phyloP scores from a whole-genome alignment of 2,113 vertebrate species.

The Corythaeola cristata region DNA sequence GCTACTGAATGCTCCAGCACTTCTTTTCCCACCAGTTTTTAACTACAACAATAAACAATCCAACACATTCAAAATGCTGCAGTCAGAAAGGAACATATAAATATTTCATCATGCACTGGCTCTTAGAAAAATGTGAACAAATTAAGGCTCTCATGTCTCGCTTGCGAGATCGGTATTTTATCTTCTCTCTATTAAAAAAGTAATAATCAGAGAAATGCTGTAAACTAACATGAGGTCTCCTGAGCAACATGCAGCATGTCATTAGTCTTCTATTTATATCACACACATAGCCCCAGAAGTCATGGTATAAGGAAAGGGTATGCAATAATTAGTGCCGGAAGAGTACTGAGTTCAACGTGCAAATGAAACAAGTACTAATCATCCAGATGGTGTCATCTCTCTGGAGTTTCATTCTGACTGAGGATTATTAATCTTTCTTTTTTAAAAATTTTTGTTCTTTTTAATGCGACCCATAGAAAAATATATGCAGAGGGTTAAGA shows the following conservation, averaged over 20 bases:
- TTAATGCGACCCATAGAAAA: slow-evolving; percentile 24
- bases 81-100: slow-evolving; percentile 53
- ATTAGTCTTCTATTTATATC: slow-evolving; percentile 73
- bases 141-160: slow-evolving; percentile 25
- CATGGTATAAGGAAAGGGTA: slow-evolving; percentile 61
- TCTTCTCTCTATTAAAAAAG: slow-evolving; percentile 60
- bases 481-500: slow-evolving; percentile 36
- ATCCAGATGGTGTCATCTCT: slow-evolving; percentile 68
- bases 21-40: background rate
- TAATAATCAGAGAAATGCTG: slow-evolving; percentile 64
- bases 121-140: slow-evolving; percentile 60
- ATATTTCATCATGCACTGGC: slow-evolving; percentile 59
- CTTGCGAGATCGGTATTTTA: slow-evolving; percentile 64
- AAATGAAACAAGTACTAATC: slow-evolving; percentile 70
- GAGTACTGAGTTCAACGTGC: slow-evolving; percentile 54
- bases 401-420: slow-evolving; percentile 2
- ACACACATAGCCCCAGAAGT: slow-evolving; percentile 56
- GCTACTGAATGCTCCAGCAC: background rate
- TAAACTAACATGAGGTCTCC: slow-evolving; percentile 62
- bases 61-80: slow-evolving; percentile 12
- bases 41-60: slow-evolving; percentile 37
- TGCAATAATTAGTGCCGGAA: slow-evolving; percentile 70
- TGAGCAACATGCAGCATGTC: slow-evolving; percentile 63
- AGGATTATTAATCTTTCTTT: slow-evolving; percentile 38
- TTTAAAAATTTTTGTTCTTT: background rate